These are phyloP conservation scores for Bhutanitis thaidina DNA, from an alignment of 2,888 invertebrate species.

Conservation along the genomic window DNA sequence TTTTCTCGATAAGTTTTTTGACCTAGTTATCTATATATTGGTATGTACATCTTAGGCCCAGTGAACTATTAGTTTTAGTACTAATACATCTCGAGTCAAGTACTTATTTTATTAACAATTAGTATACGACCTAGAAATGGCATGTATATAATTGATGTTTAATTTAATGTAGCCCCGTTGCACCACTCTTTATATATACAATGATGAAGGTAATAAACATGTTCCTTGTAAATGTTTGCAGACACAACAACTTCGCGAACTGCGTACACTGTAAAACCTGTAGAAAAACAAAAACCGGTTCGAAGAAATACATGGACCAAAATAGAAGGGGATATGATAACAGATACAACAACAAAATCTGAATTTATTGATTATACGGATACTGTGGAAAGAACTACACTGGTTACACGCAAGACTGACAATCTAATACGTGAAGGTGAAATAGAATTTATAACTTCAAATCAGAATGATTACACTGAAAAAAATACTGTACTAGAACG, in stretches of 20 bases:
- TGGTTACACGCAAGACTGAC: slow-evolving; percentile 80
- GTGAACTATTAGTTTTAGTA: too few species aligned
- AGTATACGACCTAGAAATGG: too few species aligned
- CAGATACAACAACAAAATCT: slow-evolving; percentile 83
- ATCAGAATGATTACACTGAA: slow-evolving; percentile 81
- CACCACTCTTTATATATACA: too few species aligned
- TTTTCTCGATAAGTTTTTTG: too few species aligned
- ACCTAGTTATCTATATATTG: too few species aligned
- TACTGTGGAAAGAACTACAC: slow-evolving; percentile 79
- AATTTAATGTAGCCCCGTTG: too few species aligned
- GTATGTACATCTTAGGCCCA: too few species aligned
- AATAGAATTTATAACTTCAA: slow-evolving; percentile 83
- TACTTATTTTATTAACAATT: too few species aligned
- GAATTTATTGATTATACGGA: slow-evolving; percentile 84
- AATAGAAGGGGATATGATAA: slow-evolving; percentile 85
- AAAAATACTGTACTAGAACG: slow-evolving; percentile 79
- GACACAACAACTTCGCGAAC: slow-evolving; percentile 85
- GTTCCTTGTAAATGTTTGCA: slow-evolving; percentile 38
- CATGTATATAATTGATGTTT: too few species aligned
- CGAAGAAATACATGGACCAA: slow-evolving; percentile 89
- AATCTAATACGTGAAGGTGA: slow-evolving; percentile 85
- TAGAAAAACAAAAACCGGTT: slow-evolving; percentile 82
- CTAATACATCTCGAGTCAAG: too few species aligned
- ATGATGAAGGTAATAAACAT: too few species aligned
- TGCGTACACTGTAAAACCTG: slow-evolving; percentile 84